Evolutionary conservation across 2,113 vertebrate species (phyloP), one percentile per base, ranked within the genome.

Genomic region (Mirounga angustirostris): DNA sequence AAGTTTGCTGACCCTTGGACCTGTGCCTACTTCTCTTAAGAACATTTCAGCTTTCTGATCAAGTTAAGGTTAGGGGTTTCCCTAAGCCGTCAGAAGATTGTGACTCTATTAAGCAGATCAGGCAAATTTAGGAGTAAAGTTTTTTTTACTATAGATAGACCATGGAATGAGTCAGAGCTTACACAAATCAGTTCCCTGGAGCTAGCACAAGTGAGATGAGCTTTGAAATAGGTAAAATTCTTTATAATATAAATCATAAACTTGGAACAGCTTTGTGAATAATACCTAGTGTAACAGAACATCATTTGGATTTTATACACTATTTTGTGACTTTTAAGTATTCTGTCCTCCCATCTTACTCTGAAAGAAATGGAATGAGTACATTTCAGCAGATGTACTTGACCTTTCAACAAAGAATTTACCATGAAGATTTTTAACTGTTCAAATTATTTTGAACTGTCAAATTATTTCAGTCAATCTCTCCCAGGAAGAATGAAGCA

Each of bases 361-460:
- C 79, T 83, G 80, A 89, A 80, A 94, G 73, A 90, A 84, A 81
- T 56, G 59, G 83, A 96, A 92, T 67, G 22, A 87, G 19, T 86
- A 33, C 56, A 28, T 91, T 80, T 92, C 46, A 86, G 30, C 33
- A 76, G n/a, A 85, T 93, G 30, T 21, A 85, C 16, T 92, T 96
- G 61, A 96, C 43, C 76, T 93, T 96, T 93, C 92, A 91, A 40
- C 84, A 94, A 71, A 93, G 36, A 94, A 79, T 85, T 88, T 93
- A 81, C 67, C 10, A 12, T 78, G n/a, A 67, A 93, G 78, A 19
- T 81, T 88, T 86, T 94, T 65, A 80, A 79, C 26, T 69, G 6
- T 95, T 95, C 46, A 89, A 30, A 74, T 97, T 95, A 61, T 90
- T 63, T 96, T 96, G 88, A 78, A 67, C 40, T 76, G 19, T 86